Conservation (phyloP, 2,113 vertebrate genomes). For the Mirza zaza region DNA sequence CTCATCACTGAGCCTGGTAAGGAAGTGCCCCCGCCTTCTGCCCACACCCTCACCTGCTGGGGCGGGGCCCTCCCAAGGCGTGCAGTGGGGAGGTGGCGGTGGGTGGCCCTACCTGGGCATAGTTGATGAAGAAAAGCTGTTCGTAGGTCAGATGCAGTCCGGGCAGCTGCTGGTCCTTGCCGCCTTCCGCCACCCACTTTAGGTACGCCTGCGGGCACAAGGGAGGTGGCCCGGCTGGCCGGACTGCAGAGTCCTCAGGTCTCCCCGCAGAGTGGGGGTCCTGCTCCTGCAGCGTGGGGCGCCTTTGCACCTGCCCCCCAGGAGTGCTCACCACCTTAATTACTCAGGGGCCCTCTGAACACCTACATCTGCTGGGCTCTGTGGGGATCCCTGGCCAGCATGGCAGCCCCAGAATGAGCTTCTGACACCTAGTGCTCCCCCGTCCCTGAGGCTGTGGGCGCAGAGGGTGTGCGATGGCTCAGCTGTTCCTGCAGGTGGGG, state of each 20-base stretch:
- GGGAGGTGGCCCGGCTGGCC: not conserved
- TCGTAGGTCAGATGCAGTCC: constrained; percentile 92
- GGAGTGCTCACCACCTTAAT: rapidly evolving
- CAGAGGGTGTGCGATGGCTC: not conserved
- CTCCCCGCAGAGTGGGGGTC: not conserved
- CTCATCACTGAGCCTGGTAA: no score
- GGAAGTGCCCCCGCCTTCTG: no score
- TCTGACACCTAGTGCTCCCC: not conserved
- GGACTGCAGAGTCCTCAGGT: not conserved
- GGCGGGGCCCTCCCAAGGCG: not conserved
- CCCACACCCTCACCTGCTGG: no score
- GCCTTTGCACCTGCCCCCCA: no score
- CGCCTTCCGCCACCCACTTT: constrained; percentile 92
- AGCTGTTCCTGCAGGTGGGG: not conserved
- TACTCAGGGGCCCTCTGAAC: not conserved
- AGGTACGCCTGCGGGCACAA: constrained; percentile 89
- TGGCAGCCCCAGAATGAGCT: not conserved
- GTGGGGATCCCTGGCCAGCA: not conserved
- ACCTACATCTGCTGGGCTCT: rapidly evolving
- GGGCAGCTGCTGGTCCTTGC: constrained; percentile 90
- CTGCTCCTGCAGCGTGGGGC: not conserved
- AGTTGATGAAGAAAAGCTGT: constrained; percentile 98
- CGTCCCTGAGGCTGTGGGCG: not conserved
- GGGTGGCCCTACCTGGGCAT: constrained; percentile 91
- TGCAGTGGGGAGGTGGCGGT: rapidly evolving